Evolutionary conservation across 2,888 invertebrate genomes (phyloP), one percentile per base, ranked within the genome.

Genomic region (Sepioteuthis lessoniana): DNA sequence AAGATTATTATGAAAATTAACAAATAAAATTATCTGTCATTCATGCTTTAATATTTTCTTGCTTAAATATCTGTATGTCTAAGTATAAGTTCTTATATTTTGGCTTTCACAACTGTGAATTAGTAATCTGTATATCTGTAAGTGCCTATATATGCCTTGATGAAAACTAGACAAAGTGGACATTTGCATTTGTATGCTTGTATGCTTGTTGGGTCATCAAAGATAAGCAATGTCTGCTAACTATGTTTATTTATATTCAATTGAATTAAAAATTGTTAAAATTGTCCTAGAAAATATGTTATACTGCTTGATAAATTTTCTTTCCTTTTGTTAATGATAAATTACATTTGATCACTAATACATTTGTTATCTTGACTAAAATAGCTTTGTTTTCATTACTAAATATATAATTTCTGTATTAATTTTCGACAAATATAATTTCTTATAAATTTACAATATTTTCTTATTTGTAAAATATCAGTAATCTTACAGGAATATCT

Each of bases 201-300:
- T 76, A 76, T 35, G n/a, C 10, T 76, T n/a, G 76, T 76, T 35
- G 10, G 76, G 76, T 76, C n/a, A 76, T 76, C 35, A 76, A n/a
- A 76, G n/a, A 76, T 76, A 76, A 19, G 76, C 13, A 8, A 76
- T 76, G n/a, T 35, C 10, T 76, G 25, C n/a, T 55, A 25, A 16
- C n/a, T 76, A 76, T 76, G 13, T 76, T 60, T 28, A 60, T 60
- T 5, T 60, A 28, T 31, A 28, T 31, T 60, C 31, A 60, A n/a
- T 76, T 76, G n/a, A 76, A 76, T 76, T 35, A 76, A 35, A 35
- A n/a, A 76, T 13, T 10, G 1, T 76, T 35, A 35, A 76, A 76
- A 76, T n/a, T 76, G n/a, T n/a, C n/a, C 76, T n/a, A 35, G 76
- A n/a, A 76, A 76, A 76, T n/a, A 76, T 76, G n/a, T 60, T 60